Conservation (phyloP, 2,888 invertebrate genomes). For the Trichopoda pennipes region DNA sequence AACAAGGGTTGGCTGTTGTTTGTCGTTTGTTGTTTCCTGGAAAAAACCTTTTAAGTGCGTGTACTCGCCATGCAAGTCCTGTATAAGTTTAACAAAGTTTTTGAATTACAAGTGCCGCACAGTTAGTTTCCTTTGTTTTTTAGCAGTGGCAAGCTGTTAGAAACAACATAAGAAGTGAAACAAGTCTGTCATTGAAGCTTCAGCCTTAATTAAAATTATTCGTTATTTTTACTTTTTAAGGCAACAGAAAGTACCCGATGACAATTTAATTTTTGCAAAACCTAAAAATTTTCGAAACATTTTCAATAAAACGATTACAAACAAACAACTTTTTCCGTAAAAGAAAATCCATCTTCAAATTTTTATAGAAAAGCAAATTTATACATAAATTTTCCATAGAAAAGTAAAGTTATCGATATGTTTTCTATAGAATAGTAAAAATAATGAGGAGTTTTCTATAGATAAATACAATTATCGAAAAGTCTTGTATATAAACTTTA, state of each 20-base stretch:
- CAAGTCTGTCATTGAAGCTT: not conserved
- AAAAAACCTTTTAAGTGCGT: slow-evolving; percentile 56
- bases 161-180: not conserved
- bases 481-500: not conserved
- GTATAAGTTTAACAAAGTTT: not conserved
- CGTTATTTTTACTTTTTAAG: no score
- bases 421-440: not conserved
- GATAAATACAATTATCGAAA: not conserved
- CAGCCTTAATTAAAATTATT: not conserved
- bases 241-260: no score
- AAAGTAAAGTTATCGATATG: not conserved
- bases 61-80: not conserved
- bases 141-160: slow-evolving; percentile 1
- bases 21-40: not conserved
- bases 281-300: no score
- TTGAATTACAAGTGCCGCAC: slow-evolving; percentile 31
- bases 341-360: not conserved
- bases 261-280: no score
- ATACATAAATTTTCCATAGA: not conserved
- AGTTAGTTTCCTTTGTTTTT: not conserved
- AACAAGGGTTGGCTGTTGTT: slow-evolving; percentile 22
- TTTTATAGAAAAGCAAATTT: not conserved
- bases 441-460: not conserved
- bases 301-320: no score
- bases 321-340: no score